These are phyloP conservation scores for zebrafish (Danio rerio) DNA, from an alignment of 2,113 vertebrate species.

Conservation along the genomic window DNA sequence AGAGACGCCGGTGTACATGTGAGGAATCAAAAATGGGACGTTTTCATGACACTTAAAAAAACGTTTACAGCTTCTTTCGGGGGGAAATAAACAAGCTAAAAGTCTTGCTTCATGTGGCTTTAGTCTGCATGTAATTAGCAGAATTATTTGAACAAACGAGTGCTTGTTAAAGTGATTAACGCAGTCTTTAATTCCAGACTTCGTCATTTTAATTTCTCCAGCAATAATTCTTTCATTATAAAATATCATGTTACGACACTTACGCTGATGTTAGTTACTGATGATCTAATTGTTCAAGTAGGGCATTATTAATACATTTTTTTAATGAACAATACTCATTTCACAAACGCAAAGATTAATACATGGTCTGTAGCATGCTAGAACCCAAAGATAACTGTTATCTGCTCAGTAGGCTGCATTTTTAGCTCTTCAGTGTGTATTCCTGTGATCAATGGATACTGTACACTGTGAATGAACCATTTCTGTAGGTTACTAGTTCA, in stretches of 20 bases:
- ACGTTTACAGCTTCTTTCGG: neutral
- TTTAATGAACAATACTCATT: neutral
- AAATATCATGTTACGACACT: neutral
- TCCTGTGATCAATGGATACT: neutral
- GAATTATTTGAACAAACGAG: neutral
- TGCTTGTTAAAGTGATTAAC: neutral
- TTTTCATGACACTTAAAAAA: constrained; percentile 9
- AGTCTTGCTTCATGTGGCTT: constrained; percentile 8
- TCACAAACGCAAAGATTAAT: constrained; percentile 1
- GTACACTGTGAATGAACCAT: constrained; percentile 15
- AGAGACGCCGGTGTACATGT: constrained; percentile 96
- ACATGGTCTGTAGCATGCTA: constrained; percentile 36
- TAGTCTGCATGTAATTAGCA: neutral
- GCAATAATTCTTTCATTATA: neutral
- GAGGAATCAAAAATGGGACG: neutral
- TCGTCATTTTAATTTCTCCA: no score
- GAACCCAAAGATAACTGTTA: constrained; percentile 41
- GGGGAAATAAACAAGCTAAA: neutral
- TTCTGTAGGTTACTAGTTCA: constrained; percentile 30
- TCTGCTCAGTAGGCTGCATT: constrained; percentile 6
- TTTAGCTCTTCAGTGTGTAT: no score
- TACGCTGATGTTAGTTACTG: neutral
- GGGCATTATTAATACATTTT: constrained; percentile 5
- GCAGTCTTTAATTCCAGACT: neutral
- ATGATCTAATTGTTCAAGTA: neutral